phyloP scores from a whole-genome alignment of 2,888 invertebrate species.

The Nemotelus pantherinus region DNA sequence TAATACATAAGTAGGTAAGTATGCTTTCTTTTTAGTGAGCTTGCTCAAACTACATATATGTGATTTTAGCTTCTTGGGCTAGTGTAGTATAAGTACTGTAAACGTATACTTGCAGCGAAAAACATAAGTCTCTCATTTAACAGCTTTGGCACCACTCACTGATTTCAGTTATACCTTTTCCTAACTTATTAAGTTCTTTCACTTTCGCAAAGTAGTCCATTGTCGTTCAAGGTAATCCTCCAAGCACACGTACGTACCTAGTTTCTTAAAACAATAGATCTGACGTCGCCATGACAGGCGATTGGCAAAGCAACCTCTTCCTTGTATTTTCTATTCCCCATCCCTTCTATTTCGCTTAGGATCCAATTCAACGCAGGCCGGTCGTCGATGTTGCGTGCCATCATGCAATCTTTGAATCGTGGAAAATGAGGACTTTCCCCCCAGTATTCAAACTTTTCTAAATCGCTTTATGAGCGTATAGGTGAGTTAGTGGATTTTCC shows the following conservation, averaged over 20 bases:
- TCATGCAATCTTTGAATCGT: conserved; percentile 61
- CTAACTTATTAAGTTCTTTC: too few species aligned
- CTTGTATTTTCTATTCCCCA: conserved; percentile 17
- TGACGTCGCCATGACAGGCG: conserved; percentile 1
- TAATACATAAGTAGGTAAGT: too few species aligned
- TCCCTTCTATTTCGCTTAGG: conserved; percentile 9
- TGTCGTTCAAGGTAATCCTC: background rate
- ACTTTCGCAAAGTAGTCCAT: background rate
- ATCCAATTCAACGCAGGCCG: conserved; percentile 44
- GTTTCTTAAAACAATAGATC: background rate
- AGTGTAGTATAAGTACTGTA: too few species aligned
- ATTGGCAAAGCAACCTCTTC: background rate
- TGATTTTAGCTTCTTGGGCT: too few species aligned
- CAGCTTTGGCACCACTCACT: too few species aligned
- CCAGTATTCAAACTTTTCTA: background rate
- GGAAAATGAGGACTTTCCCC: conserved; percentile 25
- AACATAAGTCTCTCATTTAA: too few species aligned
- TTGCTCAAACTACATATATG: too few species aligned
- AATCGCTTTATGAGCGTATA: background rate
- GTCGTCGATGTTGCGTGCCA: conserved; percentile 58
- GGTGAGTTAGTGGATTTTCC: background rate
- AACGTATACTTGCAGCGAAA: too few species aligned
- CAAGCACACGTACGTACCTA: background rate
- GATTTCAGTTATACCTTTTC: too few species aligned
- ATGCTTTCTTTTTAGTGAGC: too few species aligned